Evolutionary conservation across 2,113 vertebrate genomes (phyloP).

Genomic region (Ceyx melanurus): DNA sequence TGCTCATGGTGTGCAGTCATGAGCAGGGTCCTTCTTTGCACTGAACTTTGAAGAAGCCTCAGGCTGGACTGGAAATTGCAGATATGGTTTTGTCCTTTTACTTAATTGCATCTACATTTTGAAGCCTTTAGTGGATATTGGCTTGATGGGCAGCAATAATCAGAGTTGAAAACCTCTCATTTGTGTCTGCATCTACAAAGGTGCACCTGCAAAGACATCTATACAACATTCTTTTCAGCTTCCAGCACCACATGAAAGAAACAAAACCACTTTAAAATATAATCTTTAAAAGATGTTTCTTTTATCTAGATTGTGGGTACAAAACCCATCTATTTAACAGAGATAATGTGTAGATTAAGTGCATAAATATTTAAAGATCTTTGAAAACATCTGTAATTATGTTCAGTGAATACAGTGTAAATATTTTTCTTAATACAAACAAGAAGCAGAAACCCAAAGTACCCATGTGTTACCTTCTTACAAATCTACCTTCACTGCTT

Average conservation of each 20-base stretch:
- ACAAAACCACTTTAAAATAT: background rate
- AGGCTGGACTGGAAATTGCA: background rate
- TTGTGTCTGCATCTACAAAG: conserved; percentile 42
- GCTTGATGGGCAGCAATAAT: conserved; percentile 21
- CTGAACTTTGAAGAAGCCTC: conserved; percentile 21
- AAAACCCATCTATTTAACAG: background rate
- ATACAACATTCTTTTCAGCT: background rate
- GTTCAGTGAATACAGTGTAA: background rate
- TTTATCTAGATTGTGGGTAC: background rate
- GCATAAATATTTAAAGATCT: conserved; percentile 36
- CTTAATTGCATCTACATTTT: background rate
- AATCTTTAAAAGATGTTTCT: background rate
- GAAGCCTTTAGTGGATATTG: background rate
- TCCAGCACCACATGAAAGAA: conserved; percentile 8
- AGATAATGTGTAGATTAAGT: background rate
- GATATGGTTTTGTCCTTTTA: conserved; percentile 29
- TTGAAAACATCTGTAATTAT: conserved; percentile 29
- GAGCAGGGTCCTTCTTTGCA: background rate
- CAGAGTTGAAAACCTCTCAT: conserved; percentile 17
- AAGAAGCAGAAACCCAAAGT: background rate
- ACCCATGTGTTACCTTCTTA: background rate
- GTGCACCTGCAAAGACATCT: conserved; percentile 23
- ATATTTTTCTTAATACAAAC: conserved; percentile 9
- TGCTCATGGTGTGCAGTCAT: background rate
- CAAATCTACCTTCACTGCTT: background rate